Evolutionary conservation across 2,888 invertebrate genomes (phyloP).

Genomic region (Seladonia tumulorum): DNA sequence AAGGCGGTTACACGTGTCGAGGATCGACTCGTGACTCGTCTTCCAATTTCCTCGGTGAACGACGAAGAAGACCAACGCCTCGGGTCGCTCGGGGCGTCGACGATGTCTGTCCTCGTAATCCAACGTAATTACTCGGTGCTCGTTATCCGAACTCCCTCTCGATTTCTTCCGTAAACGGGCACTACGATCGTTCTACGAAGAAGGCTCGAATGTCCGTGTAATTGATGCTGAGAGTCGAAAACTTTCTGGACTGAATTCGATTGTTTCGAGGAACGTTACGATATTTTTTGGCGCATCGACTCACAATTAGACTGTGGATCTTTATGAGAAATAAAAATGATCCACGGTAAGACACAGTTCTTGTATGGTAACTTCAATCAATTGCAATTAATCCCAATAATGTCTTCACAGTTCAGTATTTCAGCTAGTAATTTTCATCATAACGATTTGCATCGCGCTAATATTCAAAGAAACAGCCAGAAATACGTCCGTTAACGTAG

Average conservation of each 20-base stretch:
- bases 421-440: no score
- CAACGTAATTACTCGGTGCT: not conserved
- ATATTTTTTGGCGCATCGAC: not conserved
- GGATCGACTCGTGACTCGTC: slow-evolving; percentile 76
- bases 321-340: no score
- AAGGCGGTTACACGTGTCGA: slow-evolving; percentile 74
- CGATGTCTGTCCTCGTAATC: not conserved
- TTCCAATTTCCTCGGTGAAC: slow-evolving; percentile 68
- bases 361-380: no score
- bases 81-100: slow-evolving; percentile 1
- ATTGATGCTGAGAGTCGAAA: not conserved
- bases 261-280: not conserved
- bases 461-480: no score
- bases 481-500: no score
- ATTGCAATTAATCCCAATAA: no score
- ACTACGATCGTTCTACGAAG: not conserved
- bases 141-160: not conserved
- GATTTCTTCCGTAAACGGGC: not conserved
- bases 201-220: not conserved
- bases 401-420: no score
- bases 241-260: not conserved
- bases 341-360: no score
- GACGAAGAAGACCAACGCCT: slow-evolving; percentile 7
- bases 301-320: not conserved
- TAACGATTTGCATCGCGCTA: no score